Evolutionary conservation across 92 coral and sea anemone species (phyloP).

Genomic region (Parazoanthus atlanticus): DNA sequence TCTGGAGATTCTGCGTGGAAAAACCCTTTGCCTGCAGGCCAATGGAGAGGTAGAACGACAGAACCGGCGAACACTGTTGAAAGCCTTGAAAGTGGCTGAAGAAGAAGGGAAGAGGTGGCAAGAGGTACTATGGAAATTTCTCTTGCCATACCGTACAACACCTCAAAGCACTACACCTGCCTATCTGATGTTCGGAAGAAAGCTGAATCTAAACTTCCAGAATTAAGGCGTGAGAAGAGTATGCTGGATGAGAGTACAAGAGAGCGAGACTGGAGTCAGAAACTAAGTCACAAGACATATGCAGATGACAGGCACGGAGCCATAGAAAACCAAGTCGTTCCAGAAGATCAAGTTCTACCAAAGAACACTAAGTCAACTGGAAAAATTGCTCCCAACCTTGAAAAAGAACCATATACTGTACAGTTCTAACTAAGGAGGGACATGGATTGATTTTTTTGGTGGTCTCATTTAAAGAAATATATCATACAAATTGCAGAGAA

Average conservation of each 20-base stretch:
- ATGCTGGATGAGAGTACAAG: slow-evolving; percentile 38
- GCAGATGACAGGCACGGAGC: slow-evolving; percentile 48
- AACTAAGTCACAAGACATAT: slow-evolving; percentile 43
- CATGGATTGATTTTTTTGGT: background rate
- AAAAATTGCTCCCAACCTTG: slow-evolving; percentile 37
- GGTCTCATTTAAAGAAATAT: too few species aligned
- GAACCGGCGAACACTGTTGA: too few species aligned
- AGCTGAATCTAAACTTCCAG: slow-evolving; percentile 59
- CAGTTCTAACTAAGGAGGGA: slow-evolving; percentile 23
- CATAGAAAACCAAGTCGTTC: slow-evolving; percentile 21
- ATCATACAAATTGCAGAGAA: too few species aligned
- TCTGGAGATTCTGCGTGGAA: too few species aligned
- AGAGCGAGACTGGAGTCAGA: slow-evolving; percentile 55
- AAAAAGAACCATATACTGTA: slow-evolving; percentile 35
- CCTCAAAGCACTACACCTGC: slow-evolving; percentile 51
- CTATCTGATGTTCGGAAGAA: slow-evolving; percentile 50
- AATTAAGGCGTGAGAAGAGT: slow-evolving; percentile 41
- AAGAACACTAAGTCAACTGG: slow-evolving; percentile 43
- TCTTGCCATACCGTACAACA: slow-evolving; percentile 55
- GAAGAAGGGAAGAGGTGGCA: too few species aligned
- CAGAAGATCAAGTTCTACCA: slow-evolving; percentile 43
- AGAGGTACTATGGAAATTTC: slow-evolving; percentile 43
- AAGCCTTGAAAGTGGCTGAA: too few species aligned
- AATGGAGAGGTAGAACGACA: too few species aligned
- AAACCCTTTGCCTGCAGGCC: background rate